A percentile compares a stretch with the other conserved stretches of the same genome.
These are phyloP conservation scores for Falco biarmicus DNA, from an alignment of 2,797 vertebrate genomes.

Conservation along the genomic window DNA sequence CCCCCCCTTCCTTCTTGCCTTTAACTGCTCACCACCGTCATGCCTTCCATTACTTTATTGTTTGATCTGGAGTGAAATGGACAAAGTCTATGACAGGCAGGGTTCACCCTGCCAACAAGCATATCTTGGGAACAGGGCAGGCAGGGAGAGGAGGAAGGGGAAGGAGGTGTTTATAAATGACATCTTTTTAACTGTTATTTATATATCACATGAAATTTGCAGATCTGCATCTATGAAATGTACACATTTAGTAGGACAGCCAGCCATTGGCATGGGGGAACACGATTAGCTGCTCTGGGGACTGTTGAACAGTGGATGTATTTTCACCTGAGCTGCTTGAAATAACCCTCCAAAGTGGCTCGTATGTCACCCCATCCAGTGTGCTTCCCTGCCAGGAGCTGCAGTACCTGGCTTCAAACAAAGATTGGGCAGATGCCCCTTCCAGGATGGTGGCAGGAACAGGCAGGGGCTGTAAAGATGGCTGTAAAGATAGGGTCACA, in stretches of 20 bases:
- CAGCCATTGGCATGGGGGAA: not conserved
- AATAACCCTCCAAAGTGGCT: not conserved
- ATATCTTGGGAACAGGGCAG: not conserved
- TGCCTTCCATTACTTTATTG: not conserved
- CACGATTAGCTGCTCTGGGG: not conserved
- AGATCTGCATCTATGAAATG: not conserved
- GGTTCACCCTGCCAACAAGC: not conserved
- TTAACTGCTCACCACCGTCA: not conserved
- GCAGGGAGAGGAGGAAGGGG: not conserved
- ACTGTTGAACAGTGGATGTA: not conserved
- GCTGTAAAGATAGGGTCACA: not conserved
- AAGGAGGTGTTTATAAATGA: not conserved
- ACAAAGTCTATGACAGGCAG: not conserved
- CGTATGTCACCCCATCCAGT: not conserved
- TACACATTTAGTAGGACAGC: not conserved
- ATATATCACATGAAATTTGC: accelerated
- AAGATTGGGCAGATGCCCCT: not conserved
- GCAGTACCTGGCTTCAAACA: accelerated
- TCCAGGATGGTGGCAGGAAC: not conserved
- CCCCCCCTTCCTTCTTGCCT: not conserved
- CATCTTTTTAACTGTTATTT: not conserved
- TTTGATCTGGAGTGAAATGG: not conserved
- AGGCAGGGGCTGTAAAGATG: not conserved
- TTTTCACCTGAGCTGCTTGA: not conserved
- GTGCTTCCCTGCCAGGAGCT: not conserved